These are phyloP conservation scores for Cyprinella venusta DNA, from an alignment of 2,797 vertebrate genomes.

Conservation along the genomic window DNA sequence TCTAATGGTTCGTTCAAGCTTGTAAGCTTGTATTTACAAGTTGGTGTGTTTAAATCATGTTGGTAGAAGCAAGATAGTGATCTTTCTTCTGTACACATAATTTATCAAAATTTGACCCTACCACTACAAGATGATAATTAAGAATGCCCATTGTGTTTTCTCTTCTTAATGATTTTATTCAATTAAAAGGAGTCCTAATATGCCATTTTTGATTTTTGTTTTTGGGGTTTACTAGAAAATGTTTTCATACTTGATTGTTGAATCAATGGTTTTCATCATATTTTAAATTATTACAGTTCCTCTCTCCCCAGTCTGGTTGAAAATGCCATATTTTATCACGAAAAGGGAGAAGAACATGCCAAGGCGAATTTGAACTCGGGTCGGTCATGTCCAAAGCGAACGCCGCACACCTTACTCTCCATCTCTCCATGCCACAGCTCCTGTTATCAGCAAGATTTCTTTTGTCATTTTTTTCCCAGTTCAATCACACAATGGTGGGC, in stretches of 20 bases:
- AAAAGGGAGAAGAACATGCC: neutral
- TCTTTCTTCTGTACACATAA: too few relatives aligned
- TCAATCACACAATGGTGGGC: neutral
- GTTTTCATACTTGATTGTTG: too few relatives aligned
- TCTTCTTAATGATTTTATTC: neutral
- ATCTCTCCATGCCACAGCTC: neutral
- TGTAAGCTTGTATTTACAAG: too few relatives aligned
- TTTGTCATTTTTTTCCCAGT: neutral
- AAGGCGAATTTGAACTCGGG: neutral
- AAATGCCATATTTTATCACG: accelerated
- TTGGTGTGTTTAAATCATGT: too few relatives aligned
- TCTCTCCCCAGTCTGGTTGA: too few relatives aligned
- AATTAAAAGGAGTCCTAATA: neutral
- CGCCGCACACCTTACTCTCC: neutral
- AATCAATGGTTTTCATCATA: too few relatives aligned
- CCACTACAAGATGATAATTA: neutral
- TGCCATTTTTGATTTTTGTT: too few relatives aligned
- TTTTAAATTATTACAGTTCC: too few relatives aligned
- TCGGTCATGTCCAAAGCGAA: neutral
- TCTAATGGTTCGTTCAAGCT: too few relatives aligned
- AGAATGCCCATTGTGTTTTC: neutral
- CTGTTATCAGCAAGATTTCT: neutral
- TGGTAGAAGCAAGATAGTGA: too few relatives aligned
- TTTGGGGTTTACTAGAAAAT: too few relatives aligned
- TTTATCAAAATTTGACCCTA: neutral